phyloP scores from a whole-genome alignment of 2,797 vertebrate species.

The Takifugu ocellatus region DNA sequence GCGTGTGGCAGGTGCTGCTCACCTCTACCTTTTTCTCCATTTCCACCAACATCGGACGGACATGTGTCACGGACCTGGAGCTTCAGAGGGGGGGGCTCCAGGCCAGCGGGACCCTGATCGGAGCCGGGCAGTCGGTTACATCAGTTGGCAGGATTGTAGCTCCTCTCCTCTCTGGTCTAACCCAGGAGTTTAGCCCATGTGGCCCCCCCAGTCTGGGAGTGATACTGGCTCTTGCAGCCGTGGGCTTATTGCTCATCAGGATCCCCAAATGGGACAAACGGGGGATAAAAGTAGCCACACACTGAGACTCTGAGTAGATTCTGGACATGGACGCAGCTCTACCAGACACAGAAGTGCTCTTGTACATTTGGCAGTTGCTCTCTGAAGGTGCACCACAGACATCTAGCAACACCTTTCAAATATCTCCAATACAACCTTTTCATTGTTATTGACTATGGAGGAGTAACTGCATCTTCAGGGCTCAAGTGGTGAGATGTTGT shows the following conservation, averaged over 20 bases:
- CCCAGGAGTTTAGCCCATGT: slow-evolving; percentile 91
- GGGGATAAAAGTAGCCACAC: slow-evolving; percentile 36
- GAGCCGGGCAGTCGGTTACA: slow-evolving; percentile 91
- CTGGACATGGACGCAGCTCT: slow-evolving; percentile 1
- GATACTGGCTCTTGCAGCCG: slow-evolving; percentile 79
- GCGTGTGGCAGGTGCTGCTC: slow-evolving; percentile 79
- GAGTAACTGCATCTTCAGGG: neutral
- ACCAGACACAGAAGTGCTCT: slow-evolving; percentile 31
- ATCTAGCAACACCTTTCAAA: neutral
- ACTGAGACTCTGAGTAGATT: slow-evolving; percentile 30
- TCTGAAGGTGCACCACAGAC: slow-evolving; percentile 22
- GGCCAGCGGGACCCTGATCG: slow-evolving; percentile 87
- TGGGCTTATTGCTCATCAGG: slow-evolving; percentile 79
- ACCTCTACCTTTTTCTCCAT: slow-evolving; percentile 88
- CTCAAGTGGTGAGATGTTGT: too few relatives aligned
- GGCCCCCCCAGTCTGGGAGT: slow-evolving; percentile 87
- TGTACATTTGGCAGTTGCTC: slow-evolving; percentile 19
- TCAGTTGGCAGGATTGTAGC: slow-evolving; percentile 87
- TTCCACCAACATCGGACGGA: slow-evolving; percentile 88
- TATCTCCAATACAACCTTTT: neutral
- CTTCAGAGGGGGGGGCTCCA: slow-evolving; percentile 79
- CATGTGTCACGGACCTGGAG: slow-evolving; percentile 89
- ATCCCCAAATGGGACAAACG: slow-evolving; percentile 72
- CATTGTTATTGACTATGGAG: neutral
- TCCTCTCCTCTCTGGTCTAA: slow-evolving; percentile 87